A percentile compares a stretch with the other conserved stretches of the same genome.
phyloP scores from a whole-genome alignment of 2,113 vertebrate species.

The Cyanistes caeruleus region DNA sequence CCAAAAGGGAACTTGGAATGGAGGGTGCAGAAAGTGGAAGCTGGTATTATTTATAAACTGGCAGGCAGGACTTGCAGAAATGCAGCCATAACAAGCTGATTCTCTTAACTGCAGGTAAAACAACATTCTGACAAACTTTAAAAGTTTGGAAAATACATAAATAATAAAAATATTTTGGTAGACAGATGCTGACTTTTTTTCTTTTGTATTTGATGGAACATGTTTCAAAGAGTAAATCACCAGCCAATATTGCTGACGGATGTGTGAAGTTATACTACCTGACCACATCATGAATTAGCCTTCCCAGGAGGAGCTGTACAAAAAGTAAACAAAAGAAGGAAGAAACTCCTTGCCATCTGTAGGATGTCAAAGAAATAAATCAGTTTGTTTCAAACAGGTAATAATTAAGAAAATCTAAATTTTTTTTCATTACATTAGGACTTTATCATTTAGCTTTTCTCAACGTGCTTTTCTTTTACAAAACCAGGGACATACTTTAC shows the following conservation, averaged over 20 bases:
- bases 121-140: constrained; percentile 45
- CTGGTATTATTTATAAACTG: constrained; percentile 61
- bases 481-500: not conserved
- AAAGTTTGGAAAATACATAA: constrained; percentile 39
- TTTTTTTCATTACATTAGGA: constrained; percentile 21
- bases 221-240: constrained; percentile 44
- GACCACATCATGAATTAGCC: constrained; percentile 63
- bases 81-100: constrained; percentile 39
- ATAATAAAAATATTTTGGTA: constrained; percentile 26
- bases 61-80: constrained; percentile 43
- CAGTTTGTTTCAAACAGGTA: constrained; percentile 45
- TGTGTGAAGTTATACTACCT: constrained; percentile 43
- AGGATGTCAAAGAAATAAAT: constrained; percentile 58
- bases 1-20: constrained; percentile 1
- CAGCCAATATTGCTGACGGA: constrained; percentile 55
- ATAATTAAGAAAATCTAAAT: constrained; percentile 55
- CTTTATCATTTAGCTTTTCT: not conserved
- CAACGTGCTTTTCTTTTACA: not conserved
- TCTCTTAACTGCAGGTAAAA: constrained; percentile 64
- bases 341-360: constrained; percentile 54
- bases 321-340: constrained; percentile 27
- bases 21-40: constrained; percentile 24
- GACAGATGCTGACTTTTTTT: constrained; percentile 50
- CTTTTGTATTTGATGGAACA: constrained; percentile 53
- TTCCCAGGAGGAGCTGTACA: constrained; percentile 44